A percentile compares a stretch with the other conserved stretches of the same genome.
phyloP scores from a whole-genome alignment of 2,888 invertebrate genomes.

The Parelbella ahira region DNA sequence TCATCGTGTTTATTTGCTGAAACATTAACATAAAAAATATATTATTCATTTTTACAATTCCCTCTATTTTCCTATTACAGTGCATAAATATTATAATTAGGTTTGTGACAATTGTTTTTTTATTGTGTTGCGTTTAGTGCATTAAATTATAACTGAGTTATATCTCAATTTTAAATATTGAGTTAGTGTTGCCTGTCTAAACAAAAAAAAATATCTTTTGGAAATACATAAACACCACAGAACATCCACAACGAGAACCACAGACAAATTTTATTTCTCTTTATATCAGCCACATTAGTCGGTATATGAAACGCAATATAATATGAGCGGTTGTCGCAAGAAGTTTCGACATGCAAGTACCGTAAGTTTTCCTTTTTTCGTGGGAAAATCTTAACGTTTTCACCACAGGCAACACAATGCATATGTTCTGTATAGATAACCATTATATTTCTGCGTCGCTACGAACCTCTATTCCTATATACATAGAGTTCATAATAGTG shows the following conservation, averaged over 20 bases:
- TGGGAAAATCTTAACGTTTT: conserved; percentile 69
- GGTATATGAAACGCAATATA: conserved; percentile 46
- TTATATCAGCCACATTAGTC: conserved; percentile 13
- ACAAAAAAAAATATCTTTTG: no score
- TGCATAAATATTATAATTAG: not conserved
- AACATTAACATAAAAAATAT: no score
- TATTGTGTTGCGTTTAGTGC: conserved; percentile 1
- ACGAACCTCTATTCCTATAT: conserved; percentile 30
- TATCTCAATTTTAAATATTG: no score
- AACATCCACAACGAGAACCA: no score
- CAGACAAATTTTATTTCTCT: not conserved
- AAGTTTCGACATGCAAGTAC: conserved; percentile 56
- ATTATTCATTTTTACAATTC: not conserved
- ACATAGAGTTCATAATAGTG: conserved; percentile 30
- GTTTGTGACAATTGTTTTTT: not conserved
- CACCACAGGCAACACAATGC: conserved; percentile 61
- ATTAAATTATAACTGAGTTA: no score
- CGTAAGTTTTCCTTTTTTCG: conserved; percentile 74
- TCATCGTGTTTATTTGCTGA: no score
- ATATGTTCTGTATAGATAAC: conserved; percentile 38
- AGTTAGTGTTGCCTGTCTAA: no score
- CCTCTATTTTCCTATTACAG: conserved; percentile 4
- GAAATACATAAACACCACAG: no score
- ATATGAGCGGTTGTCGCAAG: conserved; percentile 49
- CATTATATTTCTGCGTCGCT: conserved; percentile 31